Conservation (phyloP, 2,797 vertebrate species). For the Thunnus albacares region DNA sequence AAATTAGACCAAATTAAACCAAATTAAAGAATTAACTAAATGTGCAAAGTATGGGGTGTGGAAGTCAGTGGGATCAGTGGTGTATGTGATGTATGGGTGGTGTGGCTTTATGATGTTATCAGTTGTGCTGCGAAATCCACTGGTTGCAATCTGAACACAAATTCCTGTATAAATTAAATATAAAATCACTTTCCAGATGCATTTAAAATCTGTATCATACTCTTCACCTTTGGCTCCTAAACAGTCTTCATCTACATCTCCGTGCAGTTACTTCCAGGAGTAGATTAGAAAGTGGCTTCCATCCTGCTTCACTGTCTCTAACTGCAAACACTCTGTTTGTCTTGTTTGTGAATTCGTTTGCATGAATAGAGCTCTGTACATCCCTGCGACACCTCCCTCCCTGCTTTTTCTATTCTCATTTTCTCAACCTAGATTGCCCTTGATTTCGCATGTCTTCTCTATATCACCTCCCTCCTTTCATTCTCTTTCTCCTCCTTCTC, state of each 20-base stretch:
- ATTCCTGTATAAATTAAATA: constrained; percentile 17
- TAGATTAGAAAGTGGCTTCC: constrained; percentile 43
- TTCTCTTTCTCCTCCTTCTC: constrained; percentile 59
- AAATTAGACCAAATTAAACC: no score
- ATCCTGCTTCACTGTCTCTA: constrained; percentile 19
- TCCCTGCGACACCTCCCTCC: constrained; percentile 19
- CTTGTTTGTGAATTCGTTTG: constrained; percentile 51
- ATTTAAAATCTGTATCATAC: not conserved
- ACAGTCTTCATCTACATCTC: constrained; percentile 38
- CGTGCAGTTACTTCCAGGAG: constrained; percentile 22
- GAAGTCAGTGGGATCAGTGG: no score
- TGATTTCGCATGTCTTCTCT: constrained; percentile 63
- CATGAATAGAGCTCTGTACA: constrained; percentile 26
- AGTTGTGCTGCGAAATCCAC: not conserved
- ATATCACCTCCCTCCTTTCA: constrained; percentile 58
- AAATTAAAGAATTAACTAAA: no score
- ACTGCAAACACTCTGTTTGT: constrained; percentile 55
- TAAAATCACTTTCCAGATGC: constrained; percentile 23
- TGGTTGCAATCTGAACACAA: not conserved
- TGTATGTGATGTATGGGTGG: no score
- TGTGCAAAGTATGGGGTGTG: no score
- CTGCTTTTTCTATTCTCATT: constrained; percentile 43
- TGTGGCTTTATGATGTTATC: not conserved
- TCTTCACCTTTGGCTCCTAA: constrained; percentile 48
- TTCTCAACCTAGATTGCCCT: constrained; percentile 61